Evolutionary conservation across 2,888 invertebrate genomes (phyloP).

Genomic region (Incurvaria masculella): DNA sequence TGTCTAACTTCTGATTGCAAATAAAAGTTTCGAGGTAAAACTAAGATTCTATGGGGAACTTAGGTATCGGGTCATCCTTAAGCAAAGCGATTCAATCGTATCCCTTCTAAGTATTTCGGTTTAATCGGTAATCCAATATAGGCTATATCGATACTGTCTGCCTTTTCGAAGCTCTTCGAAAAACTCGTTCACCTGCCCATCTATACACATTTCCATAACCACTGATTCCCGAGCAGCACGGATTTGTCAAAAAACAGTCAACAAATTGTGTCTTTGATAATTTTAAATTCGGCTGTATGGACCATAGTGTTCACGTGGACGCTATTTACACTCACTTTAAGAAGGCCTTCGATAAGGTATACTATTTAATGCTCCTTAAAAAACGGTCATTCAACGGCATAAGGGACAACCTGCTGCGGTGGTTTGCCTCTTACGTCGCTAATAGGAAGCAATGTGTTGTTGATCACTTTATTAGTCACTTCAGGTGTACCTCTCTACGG

Average conservation of each 20-base stretch:
- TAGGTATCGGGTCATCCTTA: too few species aligned
- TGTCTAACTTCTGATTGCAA: too few species aligned
- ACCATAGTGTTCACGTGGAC: conserved; percentile 8
- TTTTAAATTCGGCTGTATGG: conserved; percentile 8
- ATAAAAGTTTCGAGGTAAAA: too few species aligned
- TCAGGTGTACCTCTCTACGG: conserved; percentile 18
- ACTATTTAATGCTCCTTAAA: conserved; percentile 9
- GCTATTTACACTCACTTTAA: conserved; percentile 10
- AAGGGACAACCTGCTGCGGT: conserved; percentile 9
- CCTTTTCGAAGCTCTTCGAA: too few species aligned
- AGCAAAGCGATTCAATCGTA: too few species aligned
- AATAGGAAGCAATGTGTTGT: conserved; percentile 15
- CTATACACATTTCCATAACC: too few species aligned
- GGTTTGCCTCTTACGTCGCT: conserved; percentile 14
- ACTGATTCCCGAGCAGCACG: too few species aligned
- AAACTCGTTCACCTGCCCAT: too few species aligned
- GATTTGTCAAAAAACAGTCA: conserved; percentile 13
- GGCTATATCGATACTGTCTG: too few species aligned
- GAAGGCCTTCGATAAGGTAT: conserved; percentile 14
- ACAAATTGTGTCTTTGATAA: conserved; percentile 9
- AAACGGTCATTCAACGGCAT: conserved; percentile 12
- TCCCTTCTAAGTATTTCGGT: too few species aligned
- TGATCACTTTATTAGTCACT: conserved; percentile 4
- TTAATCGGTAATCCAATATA: too few species aligned
- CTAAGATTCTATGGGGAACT: too few species aligned